These are phyloP conservation scores for Meleagris gallopavo DNA, from an alignment of 2,113 vertebrate genomes.

Conservation along the genomic window DNA sequence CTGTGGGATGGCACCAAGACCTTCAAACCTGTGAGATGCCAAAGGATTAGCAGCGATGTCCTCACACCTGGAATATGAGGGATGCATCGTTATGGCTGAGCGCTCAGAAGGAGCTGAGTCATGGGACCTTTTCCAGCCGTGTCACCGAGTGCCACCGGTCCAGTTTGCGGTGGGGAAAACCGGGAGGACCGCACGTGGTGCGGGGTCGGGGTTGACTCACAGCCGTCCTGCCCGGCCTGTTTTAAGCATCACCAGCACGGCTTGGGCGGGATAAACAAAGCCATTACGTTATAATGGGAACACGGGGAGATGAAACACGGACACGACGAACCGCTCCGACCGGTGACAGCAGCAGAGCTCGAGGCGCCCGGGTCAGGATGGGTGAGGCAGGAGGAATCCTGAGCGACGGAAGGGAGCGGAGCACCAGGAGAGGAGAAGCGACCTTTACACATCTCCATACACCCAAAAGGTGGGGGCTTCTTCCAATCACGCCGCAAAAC, in stretches of 20 bases:
- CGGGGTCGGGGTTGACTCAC: not conserved
- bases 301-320: not conserved
- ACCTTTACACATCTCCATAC: not conserved
- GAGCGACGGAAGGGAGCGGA: not conserved
- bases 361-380: not conserved
- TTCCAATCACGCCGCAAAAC: not conserved
- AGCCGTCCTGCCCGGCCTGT: slow-evolving; percentile 1
- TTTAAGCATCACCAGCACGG: not conserved
- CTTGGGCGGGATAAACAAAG: slow-evolving; percentile 38
- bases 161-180: not conserved
- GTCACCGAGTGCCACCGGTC: not conserved
- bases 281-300: not conserved
- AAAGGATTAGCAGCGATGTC: not conserved
- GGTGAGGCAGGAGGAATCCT: not conserved
- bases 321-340: not conserved
- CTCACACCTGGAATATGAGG: not conserved
- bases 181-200: accelerated
- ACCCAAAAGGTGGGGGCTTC: not conserved
- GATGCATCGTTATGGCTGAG: not conserved
- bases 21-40: not conserved
- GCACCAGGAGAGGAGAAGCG: not conserved
- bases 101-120: not conserved
- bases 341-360: not conserved
- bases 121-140: not conserved
- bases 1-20: not conserved